Evolutionary conservation across 2,113 vertebrate species (phyloP).

Genomic region (Nyctereutes procyonoides): DNA sequence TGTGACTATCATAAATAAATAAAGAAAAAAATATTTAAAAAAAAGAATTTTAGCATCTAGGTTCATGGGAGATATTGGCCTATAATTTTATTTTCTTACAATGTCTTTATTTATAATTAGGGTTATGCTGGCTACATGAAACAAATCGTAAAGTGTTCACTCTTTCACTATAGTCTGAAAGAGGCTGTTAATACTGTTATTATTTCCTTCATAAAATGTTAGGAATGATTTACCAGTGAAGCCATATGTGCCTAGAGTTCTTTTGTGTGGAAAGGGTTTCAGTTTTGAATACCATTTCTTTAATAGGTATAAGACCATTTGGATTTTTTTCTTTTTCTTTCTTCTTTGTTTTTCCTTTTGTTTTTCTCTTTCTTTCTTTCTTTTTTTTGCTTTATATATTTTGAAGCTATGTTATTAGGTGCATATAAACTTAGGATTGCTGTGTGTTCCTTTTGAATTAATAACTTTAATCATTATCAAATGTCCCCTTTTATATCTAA

Average conservation of each 20-base stretch:
- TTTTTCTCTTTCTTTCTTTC: background rate
- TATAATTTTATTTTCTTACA: background rate
- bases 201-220: constrained; percentile 3
- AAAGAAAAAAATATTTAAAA: too few species aligned
- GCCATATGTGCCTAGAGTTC: background rate
- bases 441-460: background rate
- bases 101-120: background rate
- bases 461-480: background rate
- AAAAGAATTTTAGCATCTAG: constrained; percentile 33
- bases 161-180: background rate
- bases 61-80: background rate
- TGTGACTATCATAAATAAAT: too few species aligned
- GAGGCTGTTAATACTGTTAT: background rate
- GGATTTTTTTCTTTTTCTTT: background rate
- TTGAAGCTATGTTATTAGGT: background rate
- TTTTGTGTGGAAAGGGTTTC: constrained; percentile 18
- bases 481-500: background rate
- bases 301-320: background rate
- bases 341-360: too few species aligned
- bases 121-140: background rate
- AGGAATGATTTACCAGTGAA: constrained; percentile 4
- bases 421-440: background rate
- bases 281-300: constrained; percentile 18
- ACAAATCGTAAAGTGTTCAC: background rate
- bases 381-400: background rate